Conservation (phyloP, 1,140 invertebrate genomes). For the Procambarus virginalis region DNA sequence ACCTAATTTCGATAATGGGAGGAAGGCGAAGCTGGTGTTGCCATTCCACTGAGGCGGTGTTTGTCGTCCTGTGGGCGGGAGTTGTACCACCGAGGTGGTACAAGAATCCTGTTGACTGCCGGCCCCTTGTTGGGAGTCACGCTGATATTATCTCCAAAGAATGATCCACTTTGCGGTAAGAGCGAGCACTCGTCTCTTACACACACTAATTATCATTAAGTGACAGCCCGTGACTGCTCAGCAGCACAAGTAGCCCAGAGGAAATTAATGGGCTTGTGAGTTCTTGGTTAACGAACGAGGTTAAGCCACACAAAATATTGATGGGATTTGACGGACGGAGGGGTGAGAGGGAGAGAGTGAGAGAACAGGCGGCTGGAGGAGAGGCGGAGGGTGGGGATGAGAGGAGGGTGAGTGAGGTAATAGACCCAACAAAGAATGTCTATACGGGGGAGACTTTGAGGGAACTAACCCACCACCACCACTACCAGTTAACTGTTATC, state of each 20-base stretch:
- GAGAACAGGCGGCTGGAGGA: not conserved
- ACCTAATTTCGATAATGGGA: constrained; percentile 36
- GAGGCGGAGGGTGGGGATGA: not conserved
- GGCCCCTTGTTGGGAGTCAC: too few species aligned
- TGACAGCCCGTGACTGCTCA: too few species aligned
- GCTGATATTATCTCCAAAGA: too few species aligned
- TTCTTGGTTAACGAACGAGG: not conserved
- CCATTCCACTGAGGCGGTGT: too few species aligned
- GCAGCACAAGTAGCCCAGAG: not conserved
- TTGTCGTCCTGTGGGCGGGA: not conserved
- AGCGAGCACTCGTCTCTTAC: too few species aligned
- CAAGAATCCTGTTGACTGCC: too few species aligned
- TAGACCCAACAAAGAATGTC: constrained; percentile 12
- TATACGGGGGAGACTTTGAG: not conserved
- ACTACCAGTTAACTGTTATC: not conserved
- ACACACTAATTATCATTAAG: too few species aligned
- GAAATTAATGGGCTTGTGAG: not conserved
- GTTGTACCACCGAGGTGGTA: not conserved
- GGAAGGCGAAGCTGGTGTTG: not conserved
- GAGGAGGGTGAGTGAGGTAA: not conserved
- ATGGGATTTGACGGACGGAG: not conserved
- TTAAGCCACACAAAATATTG: not conserved
- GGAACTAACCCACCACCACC: not conserved
- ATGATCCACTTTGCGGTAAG: too few species aligned
- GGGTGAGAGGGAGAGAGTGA: not conserved